A percentile compares a stretch with the other conserved stretches of the same genome.
phyloP scores from a whole-genome alignment of 2,888 invertebrate species.

The Eudasyphora cyanicolor region DNA sequence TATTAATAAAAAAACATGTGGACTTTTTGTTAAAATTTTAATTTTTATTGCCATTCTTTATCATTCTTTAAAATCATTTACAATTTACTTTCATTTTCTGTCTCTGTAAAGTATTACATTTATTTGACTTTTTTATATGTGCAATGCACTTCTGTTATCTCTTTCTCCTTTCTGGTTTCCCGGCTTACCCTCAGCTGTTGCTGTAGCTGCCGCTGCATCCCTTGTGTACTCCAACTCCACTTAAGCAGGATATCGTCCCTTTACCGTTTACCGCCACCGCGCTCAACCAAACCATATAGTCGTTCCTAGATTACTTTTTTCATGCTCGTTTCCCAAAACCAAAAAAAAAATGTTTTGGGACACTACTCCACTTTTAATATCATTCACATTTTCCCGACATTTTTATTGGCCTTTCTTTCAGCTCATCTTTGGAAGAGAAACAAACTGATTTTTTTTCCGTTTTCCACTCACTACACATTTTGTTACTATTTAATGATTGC shows the following conservation, averaged over 20 bases:
- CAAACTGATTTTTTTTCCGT: not conserved
- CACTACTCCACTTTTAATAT: not conserved
- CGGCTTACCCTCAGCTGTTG: too few relatives aligned
- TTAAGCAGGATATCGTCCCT: not conserved
- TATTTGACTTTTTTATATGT: too few relatives aligned
- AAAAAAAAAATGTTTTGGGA: not conserved
- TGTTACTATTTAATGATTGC: slow-evolving; percentile 23
- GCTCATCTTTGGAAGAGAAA: not conserved
- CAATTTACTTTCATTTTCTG: too few relatives aligned
- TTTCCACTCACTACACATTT: too few relatives aligned
- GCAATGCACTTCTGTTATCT: too few relatives aligned
- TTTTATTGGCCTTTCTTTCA: slow-evolving; percentile 6
- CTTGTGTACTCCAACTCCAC: not conserved
- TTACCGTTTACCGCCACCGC: not conserved
- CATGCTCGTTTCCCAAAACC: not conserved
- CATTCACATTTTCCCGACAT: not conserved
- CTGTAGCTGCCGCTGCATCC: not conserved
- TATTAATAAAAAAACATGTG: too few relatives aligned
- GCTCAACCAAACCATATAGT: not conserved
- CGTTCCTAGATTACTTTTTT: not conserved
- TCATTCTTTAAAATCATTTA: too few relatives aligned
- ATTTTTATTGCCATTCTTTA: too few relatives aligned
- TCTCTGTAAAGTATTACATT: too few relatives aligned
- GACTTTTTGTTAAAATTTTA: too few relatives aligned
- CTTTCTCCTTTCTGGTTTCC: too few relatives aligned